A percentile compares a stretch with the other conserved stretches of the same genome.
phyloP scores from a whole-genome alignment of 2,113 vertebrate species.

The Oncorhynchus nerka region DNA sequence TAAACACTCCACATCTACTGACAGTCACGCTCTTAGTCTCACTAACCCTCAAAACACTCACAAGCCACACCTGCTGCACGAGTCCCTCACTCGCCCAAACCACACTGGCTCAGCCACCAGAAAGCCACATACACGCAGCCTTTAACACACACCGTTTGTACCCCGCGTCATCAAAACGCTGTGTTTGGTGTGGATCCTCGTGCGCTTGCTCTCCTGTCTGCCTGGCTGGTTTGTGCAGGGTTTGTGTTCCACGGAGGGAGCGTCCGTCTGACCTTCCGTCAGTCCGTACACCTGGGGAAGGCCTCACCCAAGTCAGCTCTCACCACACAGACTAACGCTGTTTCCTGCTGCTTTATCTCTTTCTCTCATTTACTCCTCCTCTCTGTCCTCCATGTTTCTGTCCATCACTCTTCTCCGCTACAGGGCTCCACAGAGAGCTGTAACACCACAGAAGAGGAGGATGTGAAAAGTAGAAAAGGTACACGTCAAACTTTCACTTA shows the following conservation, averaged over 20 bases:
- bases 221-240: constrained; percentile 70
- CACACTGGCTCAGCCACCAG: neutral
- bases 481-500: constrained; percentile 63
- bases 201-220: constrained; percentile 41
- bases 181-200: constrained; percentile 25
- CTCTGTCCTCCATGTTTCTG: constrained; percentile 4
- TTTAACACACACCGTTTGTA: neutral
- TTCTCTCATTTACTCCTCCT: constrained; percentile 3
- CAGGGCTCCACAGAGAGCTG: constrained; percentile 98
- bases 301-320: constrained; percentile 12
- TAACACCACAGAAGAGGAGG: constrained; percentile 97
- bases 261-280: constrained; percentile 35
- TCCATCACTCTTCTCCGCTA: neutral
- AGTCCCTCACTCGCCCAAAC: no score
- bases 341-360: constrained; percentile 1
- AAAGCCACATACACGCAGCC: neutral
- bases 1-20: no score
- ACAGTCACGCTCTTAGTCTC: no score
- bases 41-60: no score
- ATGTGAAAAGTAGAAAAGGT: constrained; percentile 95
- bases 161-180: neutral
- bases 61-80: no score
- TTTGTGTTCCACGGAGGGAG: constrained; percentile 54
- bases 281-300: constrained; percentile 30
- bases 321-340: neutral